These are phyloP conservation scores for Shargacucullia verbasci DNA, from an alignment of 2,888 invertebrate genomes.

Conservation along the genomic window DNA sequence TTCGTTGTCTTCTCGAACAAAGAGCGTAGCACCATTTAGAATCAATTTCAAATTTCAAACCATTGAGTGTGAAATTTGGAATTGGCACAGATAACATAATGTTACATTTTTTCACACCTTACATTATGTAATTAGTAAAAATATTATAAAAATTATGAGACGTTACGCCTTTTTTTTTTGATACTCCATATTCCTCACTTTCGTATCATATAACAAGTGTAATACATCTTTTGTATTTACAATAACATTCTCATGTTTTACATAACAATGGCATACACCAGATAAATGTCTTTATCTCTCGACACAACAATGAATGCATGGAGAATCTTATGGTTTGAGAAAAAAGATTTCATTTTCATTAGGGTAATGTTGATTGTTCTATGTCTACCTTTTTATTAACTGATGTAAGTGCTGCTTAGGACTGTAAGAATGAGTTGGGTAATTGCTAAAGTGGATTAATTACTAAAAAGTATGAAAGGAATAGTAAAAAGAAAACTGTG, in stretches of 20 bases:
- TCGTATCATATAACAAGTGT: slow-evolving; percentile 38
- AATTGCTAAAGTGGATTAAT: no score
- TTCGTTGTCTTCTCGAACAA: no score
- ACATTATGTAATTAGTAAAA: background rate
- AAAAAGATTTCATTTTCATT: slow-evolving; percentile 45
- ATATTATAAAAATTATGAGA: background rate
- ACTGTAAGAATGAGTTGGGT: no score
- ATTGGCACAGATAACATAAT: no score
- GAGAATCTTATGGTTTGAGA: slow-evolving; percentile 37
- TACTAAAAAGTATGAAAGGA: no score
- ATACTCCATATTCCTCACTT: slow-evolving; percentile 22
- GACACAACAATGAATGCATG: slow-evolving; percentile 43
- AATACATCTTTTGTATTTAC: slow-evolving; percentile 13
- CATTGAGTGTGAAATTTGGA: no score
- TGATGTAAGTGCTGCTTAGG: no score
- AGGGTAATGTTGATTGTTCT: slow-evolving; percentile 14
- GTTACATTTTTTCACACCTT: no score
- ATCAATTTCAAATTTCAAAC: no score
- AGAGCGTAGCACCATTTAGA: no score
- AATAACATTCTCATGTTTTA: slow-evolving; percentile 44
- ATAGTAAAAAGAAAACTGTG: no score
- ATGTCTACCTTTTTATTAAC: background rate
- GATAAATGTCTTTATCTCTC: slow-evolving; percentile 22
- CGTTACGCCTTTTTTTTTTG: slow-evolving; percentile 22
- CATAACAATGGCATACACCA: slow-evolving; percentile 45